Evolutionary conservation across 2,888 invertebrate species (phyloP).

Genomic region (Limnephilus marmoratus): DNA sequence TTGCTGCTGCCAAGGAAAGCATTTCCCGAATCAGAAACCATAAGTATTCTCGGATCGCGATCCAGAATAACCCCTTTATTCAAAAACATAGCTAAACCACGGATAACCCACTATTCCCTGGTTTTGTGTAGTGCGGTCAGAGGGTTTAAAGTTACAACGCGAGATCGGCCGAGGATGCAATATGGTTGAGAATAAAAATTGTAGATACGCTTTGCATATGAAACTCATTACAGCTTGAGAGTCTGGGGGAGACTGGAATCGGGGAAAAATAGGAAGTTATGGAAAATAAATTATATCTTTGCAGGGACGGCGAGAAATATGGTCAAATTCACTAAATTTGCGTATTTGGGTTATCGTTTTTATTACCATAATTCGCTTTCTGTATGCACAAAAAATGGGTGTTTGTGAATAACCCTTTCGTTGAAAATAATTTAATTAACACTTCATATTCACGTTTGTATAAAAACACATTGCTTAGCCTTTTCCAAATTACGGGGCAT

Average conservation of each 20-base stretch:
- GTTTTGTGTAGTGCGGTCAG: constrained; percentile 22
- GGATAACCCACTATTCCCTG: constrained; percentile 49
- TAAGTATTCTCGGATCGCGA: constrained; percentile 8
- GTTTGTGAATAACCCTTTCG: too few relatives aligned
- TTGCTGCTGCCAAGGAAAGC: background rate
- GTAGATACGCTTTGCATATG: constrained; percentile 68
- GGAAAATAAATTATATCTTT: constrained; percentile 74
- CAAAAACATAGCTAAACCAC: constrained; percentile 44
- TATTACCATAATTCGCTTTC: too few relatives aligned
- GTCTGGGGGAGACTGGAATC: constrained; percentile 67
- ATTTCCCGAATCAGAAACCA: constrained; percentile 19
- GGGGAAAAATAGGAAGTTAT: constrained; percentile 73
- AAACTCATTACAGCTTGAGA: constrained; percentile 69
- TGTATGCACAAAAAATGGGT: too few relatives aligned
- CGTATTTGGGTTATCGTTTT: background rate
- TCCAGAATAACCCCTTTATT: constrained; percentile 51
- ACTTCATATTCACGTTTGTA: background rate
- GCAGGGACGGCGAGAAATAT: constrained; percentile 69
- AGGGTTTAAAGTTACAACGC: constrained; percentile 20
- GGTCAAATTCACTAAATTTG: background rate
- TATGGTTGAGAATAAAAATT: constrained; percentile 70
- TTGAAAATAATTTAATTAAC: too few relatives aligned
- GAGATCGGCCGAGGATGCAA: constrained; percentile 68
- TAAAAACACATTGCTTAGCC: background rate
- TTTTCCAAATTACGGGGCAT: background rate